phyloP scores from a whole-genome alignment of 2,888 invertebrate genomes.

The Apamea sordens region DNA sequence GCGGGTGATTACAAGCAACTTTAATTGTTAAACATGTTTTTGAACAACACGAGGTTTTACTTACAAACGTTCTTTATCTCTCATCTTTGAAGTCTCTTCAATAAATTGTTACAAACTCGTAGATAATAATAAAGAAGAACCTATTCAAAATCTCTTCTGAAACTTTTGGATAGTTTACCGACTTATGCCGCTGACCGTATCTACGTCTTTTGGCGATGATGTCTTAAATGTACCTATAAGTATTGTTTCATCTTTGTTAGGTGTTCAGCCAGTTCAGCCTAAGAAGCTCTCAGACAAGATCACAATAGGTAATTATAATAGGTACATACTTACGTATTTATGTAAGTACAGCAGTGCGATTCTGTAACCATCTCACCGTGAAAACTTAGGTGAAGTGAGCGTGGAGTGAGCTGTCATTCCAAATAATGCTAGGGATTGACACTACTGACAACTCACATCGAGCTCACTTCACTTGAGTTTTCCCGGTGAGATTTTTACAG shows the following conservation, averaged over 20 bases:
- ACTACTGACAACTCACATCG: too few species aligned
- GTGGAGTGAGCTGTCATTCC: too few species aligned
- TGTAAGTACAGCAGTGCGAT: too few species aligned
- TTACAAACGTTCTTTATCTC: neutral
- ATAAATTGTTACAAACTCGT: neutral
- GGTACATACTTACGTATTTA: too few species aligned
- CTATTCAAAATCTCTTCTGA: neutral
- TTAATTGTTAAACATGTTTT: slow-evolving; percentile 43
- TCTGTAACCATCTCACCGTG: too few species aligned
- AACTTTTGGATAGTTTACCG: neutral
- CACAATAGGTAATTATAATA: too few species aligned
- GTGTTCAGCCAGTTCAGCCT: too few species aligned
- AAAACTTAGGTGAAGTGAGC: too few species aligned
- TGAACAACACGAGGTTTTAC: neutral
- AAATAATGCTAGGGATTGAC: too few species aligned
- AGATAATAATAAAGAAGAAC: neutral
- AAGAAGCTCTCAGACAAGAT: neutral
- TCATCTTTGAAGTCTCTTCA: neutral
- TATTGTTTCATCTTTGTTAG: neutral
- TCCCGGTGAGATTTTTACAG: too few species aligned
- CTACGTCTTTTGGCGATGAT: neutral
- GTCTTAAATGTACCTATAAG: too few species aligned
- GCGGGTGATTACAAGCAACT: slow-evolving; percentile 30
- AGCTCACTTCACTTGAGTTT: too few species aligned
- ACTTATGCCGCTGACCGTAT: neutral